Base-by-base conservation (phyloP, 2,113 vertebrate genomes). In the Pelecanus crispus region DNA sequence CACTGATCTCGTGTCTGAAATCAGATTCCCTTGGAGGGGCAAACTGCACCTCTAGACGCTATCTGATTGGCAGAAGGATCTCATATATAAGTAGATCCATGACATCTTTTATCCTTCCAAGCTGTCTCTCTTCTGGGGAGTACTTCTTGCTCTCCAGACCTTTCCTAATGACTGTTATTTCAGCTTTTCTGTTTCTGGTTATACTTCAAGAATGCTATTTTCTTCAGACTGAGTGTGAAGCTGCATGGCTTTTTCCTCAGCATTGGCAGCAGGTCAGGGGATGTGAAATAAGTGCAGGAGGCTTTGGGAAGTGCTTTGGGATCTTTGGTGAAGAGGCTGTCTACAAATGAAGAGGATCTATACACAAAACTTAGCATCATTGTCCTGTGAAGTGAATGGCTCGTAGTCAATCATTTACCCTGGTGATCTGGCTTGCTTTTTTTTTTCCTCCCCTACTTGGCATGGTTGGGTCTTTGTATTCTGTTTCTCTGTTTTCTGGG, bases 1-100 rank as follows among this genome's bases (percentile, higher is more conserved):
- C 97, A 97, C 96, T 94, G 94, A 98, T 95, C 97, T 95, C 3
- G 5, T 91, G 74, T 71, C 73, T 97, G 97, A 97, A 97, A 97
- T 86, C 31, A 68, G 95, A 97, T 95, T 84, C 97, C 67, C 89
- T 52, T 53, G 50, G 61, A 79, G 94, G 82, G 86, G 56, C 83
- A 94, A 80, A 85, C 62, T 84, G 83, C 42, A 80, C 83, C 80
- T 91, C 34, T 67, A 72, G 88, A 9, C 92, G 8, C 67, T 97
- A 97, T 97, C 95, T 97, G 94, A 96, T 97, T 96, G 96, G 97
- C 97, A 95, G 78, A 75, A 88, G 22, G 73, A 49, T 56, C 73
- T 70, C 47, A 24, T 73, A 81, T 90, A 93, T 92, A 91, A 86
- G 78, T 85, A 56, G 88, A 84, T 92, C 83, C 55, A n/a, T 86